A percentile compares a stretch with the other conserved stretches of the same genome.
phyloP scores from a whole-genome alignment of 2,888 invertebrate genomes.

The Drosophila testacea region DNA sequence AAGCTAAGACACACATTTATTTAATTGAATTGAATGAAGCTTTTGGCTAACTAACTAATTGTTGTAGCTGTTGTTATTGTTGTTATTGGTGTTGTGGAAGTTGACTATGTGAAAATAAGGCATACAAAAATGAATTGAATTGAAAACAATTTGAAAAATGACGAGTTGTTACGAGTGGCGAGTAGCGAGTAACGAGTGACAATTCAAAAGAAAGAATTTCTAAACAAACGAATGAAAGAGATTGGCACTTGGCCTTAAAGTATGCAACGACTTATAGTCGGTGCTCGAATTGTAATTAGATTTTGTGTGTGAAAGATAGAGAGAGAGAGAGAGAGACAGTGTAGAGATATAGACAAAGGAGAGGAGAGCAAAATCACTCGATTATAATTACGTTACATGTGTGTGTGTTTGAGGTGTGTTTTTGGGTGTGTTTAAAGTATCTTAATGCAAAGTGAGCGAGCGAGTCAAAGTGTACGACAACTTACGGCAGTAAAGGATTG shows the following conservation, averaged over 20 bases:
- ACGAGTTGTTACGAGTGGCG: slow-evolving; percentile 11
- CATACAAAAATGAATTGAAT: slow-evolving; percentile 1
- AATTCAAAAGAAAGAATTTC: slow-evolving; percentile 12
- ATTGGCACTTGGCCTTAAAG: slow-evolving; percentile 19
- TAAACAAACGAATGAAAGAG: slow-evolving; percentile 18
- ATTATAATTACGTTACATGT: slow-evolving; percentile 17
- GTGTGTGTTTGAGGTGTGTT: slow-evolving; percentile 17
- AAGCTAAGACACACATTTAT: slow-evolving; percentile 81
- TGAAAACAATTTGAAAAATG: slow-evolving; percentile 6
- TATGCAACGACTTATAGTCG: slow-evolving; percentile 39
- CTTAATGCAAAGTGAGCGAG: slow-evolving; percentile 63
- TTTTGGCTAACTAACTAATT: slow-evolving; percentile 70
- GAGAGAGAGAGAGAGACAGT: slow-evolving; percentile 24
- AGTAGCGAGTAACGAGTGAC: slow-evolving; percentile 28
- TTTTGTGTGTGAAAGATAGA: slow-evolving; percentile 15
- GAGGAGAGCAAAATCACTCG: slow-evolving; percentile 44
- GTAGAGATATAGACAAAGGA: slow-evolving; percentile 17
- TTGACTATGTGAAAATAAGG: slow-evolving; percentile 30
- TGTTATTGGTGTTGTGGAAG: slow-evolving; percentile 43
- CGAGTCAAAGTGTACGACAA: slow-evolving; percentile 69
- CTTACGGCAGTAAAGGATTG: slow-evolving; percentile 46
- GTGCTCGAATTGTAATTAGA: slow-evolving; percentile 26
- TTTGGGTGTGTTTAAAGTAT: slow-evolving; percentile 33
- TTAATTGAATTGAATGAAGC: slow-evolving; percentile 62
- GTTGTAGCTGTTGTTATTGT: slow-evolving; percentile 32